A percentile compares a stretch with the other conserved stretches of the same genome.
These are phyloP conservation scores for Valencia hispanica DNA, from an alignment of 2,797 vertebrate genomes.

Conservation along the genomic window DNA sequence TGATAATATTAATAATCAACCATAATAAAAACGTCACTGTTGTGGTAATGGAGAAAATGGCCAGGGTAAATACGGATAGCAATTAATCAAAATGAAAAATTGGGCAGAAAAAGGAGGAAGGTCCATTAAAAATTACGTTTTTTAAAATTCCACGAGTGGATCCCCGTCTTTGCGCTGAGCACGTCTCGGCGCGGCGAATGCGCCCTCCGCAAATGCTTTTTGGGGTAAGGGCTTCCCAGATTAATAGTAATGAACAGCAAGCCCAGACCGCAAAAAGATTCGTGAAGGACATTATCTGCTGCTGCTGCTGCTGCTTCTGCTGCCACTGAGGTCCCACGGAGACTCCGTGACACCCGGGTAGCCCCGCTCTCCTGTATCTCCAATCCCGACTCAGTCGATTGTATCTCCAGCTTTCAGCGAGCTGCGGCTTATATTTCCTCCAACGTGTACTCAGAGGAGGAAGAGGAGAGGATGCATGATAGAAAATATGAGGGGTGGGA, in stretches of 20 bases:
- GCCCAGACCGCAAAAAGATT: slow-evolving; percentile 99
- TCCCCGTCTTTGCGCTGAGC: slow-evolving; percentile 51
- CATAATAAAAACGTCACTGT: slow-evolving; percentile 51
- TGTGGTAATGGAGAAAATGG: slow-evolving; percentile 34
- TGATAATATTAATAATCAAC: slow-evolving; percentile 44
- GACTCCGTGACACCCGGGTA: slow-evolving; percentile 74
- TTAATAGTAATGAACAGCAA: slow-evolving; percentile 97
- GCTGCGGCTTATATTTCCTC: slow-evolving; percentile 72
- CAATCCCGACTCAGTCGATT: slow-evolving; percentile 66
- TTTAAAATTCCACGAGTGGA: slow-evolving; percentile 73
- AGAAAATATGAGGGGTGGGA: slow-evolving; percentile 32
- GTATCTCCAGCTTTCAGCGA: slow-evolving; percentile 75
- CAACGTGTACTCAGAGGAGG: slow-evolving; percentile 40
- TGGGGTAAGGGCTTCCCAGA: slow-evolving; percentile 99
- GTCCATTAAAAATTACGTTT: slow-evolving; percentile 31
- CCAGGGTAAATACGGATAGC: slow-evolving; percentile 55
- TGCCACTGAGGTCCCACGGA: slow-evolving; percentile 59
- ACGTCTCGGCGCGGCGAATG: slow-evolving; percentile 82
- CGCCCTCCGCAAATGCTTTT: slow-evolving; percentile 99
- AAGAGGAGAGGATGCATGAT: slow-evolving; percentile 38
- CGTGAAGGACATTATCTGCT: slow-evolving; percentile 87
- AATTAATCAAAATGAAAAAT: slow-evolving; percentile 34
- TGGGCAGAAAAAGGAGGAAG: slow-evolving; percentile 30
- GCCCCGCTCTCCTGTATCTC: slow-evolving; percentile 61
- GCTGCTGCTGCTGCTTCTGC: slow-evolving; percentile 46